phyloP scores from a whole-genome alignment of 2,113 vertebrate species.

The Lanius ludovicianus region DNA sequence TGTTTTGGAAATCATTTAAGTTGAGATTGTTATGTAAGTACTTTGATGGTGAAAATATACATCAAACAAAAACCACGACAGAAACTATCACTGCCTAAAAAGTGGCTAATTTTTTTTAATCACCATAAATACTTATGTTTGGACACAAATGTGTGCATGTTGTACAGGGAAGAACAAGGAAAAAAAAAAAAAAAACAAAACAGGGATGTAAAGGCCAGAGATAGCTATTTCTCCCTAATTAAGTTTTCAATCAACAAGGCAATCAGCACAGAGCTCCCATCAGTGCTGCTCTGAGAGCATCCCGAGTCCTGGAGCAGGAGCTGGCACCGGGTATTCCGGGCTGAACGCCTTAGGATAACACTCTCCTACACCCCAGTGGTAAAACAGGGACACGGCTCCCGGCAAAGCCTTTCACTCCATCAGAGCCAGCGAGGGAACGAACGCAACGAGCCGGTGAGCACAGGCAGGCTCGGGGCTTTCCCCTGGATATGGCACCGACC shows the following conservation, averaged over 20 bases:
- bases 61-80: background rate
- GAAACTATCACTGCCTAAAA: background rate
- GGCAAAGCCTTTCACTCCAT: background rate
- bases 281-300: background rate
- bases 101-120: background rate
- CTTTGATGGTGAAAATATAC: background rate
- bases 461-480: background rate
- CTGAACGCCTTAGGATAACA: background rate
- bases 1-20: background rate
- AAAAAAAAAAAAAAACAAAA: too few species aligned
- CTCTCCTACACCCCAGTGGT: constrained; percentile 26
- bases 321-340: background rate
- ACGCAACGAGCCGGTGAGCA: background rate
- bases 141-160: background rate
- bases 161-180: background rate
- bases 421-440: background rate
- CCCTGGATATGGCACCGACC: background rate
- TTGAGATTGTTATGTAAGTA: background rate
- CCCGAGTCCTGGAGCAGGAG: background rate
- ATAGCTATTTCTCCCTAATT: background rate
- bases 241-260: background rate
- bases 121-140: background rate
- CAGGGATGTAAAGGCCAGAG: background rate
- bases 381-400: background rate
- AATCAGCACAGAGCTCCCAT: background rate